phyloP scores from a whole-genome alignment of 2,797 vertebrate genomes.

The Picus viridis region DNA sequence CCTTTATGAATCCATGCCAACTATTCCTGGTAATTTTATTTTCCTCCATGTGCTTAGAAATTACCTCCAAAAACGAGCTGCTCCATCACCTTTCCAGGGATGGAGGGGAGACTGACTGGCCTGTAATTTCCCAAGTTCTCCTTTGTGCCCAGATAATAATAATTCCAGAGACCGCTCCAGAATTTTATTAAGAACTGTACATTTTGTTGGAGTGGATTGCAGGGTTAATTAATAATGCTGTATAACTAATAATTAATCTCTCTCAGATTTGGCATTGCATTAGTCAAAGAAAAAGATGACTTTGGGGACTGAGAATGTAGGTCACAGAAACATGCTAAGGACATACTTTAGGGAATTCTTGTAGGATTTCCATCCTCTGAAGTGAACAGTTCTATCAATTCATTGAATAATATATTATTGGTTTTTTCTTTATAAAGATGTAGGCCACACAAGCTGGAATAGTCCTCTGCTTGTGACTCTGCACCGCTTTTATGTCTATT shows the following conservation, averaged over 20 bases:
- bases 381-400: neutral
- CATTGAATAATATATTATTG: neutral
- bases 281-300: neutral
- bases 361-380: neutral
- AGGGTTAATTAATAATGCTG: slow-evolving; percentile 25
- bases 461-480: neutral
- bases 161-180: neutral
- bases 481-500: neutral
- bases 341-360: neutral
- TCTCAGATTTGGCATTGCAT: neutral
- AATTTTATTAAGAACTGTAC: neutral
- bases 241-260: slow-evolving; percentile 22
- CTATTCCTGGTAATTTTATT: too few relatives aligned
- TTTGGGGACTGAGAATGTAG: neutral
- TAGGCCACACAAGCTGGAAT: neutral
- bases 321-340: neutral
- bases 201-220: neutral
- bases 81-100: too few relatives aligned
- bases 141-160: too few relatives aligned
- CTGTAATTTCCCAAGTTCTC: too few relatives aligned
- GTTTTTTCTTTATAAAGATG: neutral
- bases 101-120: too few relatives aligned
- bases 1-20: too few relatives aligned
- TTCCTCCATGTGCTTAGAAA: too few relatives aligned
- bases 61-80: too few relatives aligned